These are phyloP conservation scores for Leptopilina drosophilae DNA, from an alignment of 2,888 invertebrate genomes.

Conservation along the genomic window DNA sequence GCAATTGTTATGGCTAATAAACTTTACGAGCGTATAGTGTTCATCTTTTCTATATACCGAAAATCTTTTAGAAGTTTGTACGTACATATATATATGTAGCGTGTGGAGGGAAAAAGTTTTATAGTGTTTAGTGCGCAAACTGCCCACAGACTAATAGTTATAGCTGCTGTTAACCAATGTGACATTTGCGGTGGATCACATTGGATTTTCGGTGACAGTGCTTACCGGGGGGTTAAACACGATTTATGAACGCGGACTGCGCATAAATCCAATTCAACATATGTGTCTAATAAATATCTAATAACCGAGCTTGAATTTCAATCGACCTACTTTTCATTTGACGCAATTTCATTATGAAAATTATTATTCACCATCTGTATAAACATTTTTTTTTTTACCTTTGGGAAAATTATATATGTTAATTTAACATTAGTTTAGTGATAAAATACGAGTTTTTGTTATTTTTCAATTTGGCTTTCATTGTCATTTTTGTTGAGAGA, in stretches of 20 bases:
- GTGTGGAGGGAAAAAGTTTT: constrained; percentile 7
- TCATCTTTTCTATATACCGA: not conserved
- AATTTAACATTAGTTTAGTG: too few species aligned
- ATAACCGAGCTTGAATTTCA: constrained; percentile 33
- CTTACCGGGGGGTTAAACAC: constrained; percentile 9
- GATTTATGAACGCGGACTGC: constrained; percentile 11
- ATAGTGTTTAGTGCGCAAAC: constrained; percentile 1
- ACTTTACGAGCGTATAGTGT: constrained; percentile 18
- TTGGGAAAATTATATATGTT: too few species aligned
- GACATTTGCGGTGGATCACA: constrained; percentile 39
- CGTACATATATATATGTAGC: too few species aligned
- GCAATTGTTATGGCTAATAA: constrained; percentile 21
- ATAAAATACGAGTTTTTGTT: too few species aligned
- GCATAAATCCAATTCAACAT: constrained; percentile 6
- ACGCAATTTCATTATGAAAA: not conserved
- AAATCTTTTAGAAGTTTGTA: not conserved
- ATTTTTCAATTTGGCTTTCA: too few species aligned
- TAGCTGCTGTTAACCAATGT: constrained; percentile 18
- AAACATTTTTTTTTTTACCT: too few species aligned
- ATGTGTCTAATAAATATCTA: constrained; percentile 24
- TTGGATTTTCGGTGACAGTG: constrained; percentile 13
- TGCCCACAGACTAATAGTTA: constrained; percentile 21
- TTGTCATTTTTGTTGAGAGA: too few species aligned
- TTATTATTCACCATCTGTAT: not conserved
- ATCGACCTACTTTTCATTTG: constrained; percentile 19